These are phyloP conservation scores for Rhodeus uyekii DNA, from an alignment of 2,797 vertebrate species.

Conservation along the genomic window DNA sequence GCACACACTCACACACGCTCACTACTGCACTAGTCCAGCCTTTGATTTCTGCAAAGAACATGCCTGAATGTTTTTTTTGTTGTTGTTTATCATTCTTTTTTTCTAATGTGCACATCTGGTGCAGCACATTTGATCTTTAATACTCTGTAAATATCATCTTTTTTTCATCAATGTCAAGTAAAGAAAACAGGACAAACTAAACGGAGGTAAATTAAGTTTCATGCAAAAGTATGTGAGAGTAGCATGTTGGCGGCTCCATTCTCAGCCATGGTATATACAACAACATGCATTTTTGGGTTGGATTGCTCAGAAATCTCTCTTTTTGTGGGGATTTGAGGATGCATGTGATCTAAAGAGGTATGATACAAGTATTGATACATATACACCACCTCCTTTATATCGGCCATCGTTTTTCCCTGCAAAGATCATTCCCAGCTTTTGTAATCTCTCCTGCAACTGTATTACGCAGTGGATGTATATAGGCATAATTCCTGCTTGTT, in stretches of 20 bases:
- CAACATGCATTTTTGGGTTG: constrained; percentile 74
- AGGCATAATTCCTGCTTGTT: constrained; percentile 70
- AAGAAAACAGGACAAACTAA: constrained; percentile 58
- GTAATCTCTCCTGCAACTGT: constrained; percentile 69
- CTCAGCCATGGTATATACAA: constrained; percentile 68
- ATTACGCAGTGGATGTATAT: constrained; percentile 62
- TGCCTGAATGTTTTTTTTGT: constrained; percentile 70
- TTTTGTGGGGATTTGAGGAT: constrained; percentile 68
- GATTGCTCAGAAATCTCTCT: constrained; percentile 47
- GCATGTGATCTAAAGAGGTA: constrained; percentile 75
- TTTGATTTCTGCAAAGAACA: constrained; percentile 71
- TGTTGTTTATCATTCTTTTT: constrained; percentile 55
- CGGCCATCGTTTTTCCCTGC: constrained; percentile 32
- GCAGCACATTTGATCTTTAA: constrained; percentile 52
- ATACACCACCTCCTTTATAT: constrained; percentile 59
- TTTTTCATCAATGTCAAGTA: constrained; percentile 53
- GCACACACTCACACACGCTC: constrained; percentile 38
- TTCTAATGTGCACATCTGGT: constrained; percentile 57
- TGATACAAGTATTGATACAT: constrained; percentile 84
- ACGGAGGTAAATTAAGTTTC: constrained; percentile 61
- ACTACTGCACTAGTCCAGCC: constrained; percentile 39
- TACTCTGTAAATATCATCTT: constrained; percentile 56
- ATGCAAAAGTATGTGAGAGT: constrained; percentile 73
- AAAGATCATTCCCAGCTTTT: constrained; percentile 55
- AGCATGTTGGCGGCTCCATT: constrained; percentile 54